Base-by-base conservation (phyloP, 2,113 vertebrate species). In the Alligator sinensis region DNA sequence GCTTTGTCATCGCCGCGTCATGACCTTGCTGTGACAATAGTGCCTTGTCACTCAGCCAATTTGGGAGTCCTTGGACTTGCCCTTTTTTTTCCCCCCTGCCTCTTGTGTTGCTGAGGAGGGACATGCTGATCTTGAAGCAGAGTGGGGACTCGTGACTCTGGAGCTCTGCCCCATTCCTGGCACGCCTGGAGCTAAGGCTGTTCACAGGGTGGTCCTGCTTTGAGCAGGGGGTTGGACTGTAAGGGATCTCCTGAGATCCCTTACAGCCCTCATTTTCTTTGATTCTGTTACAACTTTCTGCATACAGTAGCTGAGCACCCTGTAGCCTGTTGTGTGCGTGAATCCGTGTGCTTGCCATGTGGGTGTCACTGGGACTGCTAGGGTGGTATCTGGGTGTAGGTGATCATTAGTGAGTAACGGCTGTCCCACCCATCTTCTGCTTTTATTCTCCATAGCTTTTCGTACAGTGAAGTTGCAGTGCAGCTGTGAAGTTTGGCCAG, bases 301-400 rank as follows among this genome's bases (percentile, higher is more conserved):
- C 15, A 1, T 18, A 1, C 25, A 64, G 58, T 24, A 3, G 47
- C 47, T 47, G 47, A 47, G 47, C 47, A 47, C 27, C 30, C 68
- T 54, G 22, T 0, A 0, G 0, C 3, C 54, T 11, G 13, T 38
- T 3, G 17, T 7, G 15, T 6, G 0, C 18, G 0, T 76, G 16
- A 15, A 27, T 14, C 9, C n/a, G 11, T 68, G 64, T 16, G 38
- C 14, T 18, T 0, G 47, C 9, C 47, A 47, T 9, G 38, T 38
- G 38, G 38, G 38, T 38, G 38, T 38, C 38, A 38, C 38, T 38
- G 38, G 38, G 38, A 38, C 38, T 38, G 38, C 38, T 38, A 38
- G 38, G 38, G 38, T 38, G 38, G 38, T 38, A n/a, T 16, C 54
- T 18, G 47, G 15, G 47, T 28, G 14, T 54, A 57, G 54, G 27